Evolutionary conservation across 1,140 invertebrate species (phyloP).

Genomic region (Eubasilissa regina): DNA sequence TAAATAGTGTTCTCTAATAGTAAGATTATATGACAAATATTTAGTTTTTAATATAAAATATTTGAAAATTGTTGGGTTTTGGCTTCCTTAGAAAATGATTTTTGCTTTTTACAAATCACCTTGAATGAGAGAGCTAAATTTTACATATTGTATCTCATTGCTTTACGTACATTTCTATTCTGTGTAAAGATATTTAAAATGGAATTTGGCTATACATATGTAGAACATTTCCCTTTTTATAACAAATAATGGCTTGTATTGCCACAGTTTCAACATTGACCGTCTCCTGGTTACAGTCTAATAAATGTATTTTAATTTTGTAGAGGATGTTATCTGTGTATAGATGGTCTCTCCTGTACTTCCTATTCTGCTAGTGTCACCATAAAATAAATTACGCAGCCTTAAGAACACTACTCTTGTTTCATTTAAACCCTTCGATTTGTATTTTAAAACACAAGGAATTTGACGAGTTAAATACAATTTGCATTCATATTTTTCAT

Average conservation of each 20-base stretch:
- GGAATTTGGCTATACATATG: too few relatives aligned
- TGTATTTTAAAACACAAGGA: too few relatives aligned
- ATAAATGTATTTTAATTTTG: slow-evolving; percentile 19
- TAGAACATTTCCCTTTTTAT: too few relatives aligned
- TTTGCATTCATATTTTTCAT: too few relatives aligned
- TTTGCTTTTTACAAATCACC: too few relatives aligned
- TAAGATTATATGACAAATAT: not conserved
- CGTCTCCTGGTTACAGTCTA: not conserved
- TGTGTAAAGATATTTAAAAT: too few relatives aligned
- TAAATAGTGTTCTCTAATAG: not conserved
- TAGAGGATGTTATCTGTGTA: slow-evolving; percentile 30
- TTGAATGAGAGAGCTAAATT: too few relatives aligned
- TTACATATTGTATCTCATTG: too few relatives aligned
- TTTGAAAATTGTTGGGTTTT: slow-evolving; percentile 2
- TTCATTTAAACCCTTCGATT: not conserved
- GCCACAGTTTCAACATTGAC: not conserved
- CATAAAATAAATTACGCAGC: slow-evolving; percentile 38
- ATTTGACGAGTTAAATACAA: too few relatives aligned
- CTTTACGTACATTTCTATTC: too few relatives aligned
- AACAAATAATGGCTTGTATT: not conserved
- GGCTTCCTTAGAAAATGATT: not conserved
- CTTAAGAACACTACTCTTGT: slow-evolving; percentile 9
- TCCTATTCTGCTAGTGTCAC: slow-evolving; percentile 30
- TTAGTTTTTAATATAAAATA: slow-evolving; percentile 15
- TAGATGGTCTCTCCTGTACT: slow-evolving; percentile 21